phyloP scores from a whole-genome alignment of 23 tunicate species.

The Phallusia fumigata region DNA sequence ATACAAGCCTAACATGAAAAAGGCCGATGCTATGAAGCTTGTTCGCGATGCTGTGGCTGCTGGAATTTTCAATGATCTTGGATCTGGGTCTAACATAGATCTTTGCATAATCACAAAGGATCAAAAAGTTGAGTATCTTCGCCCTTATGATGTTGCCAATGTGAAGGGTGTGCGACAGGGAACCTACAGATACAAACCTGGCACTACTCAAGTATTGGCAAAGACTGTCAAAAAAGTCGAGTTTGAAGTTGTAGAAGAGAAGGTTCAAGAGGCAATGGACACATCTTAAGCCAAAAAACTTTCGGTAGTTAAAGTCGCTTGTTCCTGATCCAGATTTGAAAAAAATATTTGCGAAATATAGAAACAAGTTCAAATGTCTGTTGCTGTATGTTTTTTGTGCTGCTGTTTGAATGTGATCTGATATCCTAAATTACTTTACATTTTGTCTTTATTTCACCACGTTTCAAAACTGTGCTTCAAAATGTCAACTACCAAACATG shows the following conservation, averaged over 20 bases:
- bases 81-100: constrained; percentile 98
- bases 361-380: no score
- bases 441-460: no score
- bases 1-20: constrained; percentile 84
- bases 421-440: no score
- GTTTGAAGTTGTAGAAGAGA: constrained; percentile 76
- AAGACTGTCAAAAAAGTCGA: constrained; percentile 55
- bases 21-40: constrained; percentile 85
- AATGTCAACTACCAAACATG: no score
- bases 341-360: no score
- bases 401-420: no score
- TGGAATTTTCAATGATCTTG: constrained; percentile 97
- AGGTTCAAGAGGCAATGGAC: constrained; percentile 89
- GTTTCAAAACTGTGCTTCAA: no score
- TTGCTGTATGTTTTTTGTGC: no score
- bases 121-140: constrained; percentile 81
- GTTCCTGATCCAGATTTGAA: no score
- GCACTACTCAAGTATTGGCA: constrained; percentile 78
- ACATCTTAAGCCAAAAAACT: constrained; percentile 54
- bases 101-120: constrained; percentile 80
- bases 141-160: constrained; percentile 88
- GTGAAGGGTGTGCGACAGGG: constrained; percentile 91
- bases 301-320: background rate
- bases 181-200: constrained; percentile 73
- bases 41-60: constrained; percentile 98